phyloP scores from a whole-genome alignment of 2,113 vertebrate species.

The Eurypyga helias region DNA sequence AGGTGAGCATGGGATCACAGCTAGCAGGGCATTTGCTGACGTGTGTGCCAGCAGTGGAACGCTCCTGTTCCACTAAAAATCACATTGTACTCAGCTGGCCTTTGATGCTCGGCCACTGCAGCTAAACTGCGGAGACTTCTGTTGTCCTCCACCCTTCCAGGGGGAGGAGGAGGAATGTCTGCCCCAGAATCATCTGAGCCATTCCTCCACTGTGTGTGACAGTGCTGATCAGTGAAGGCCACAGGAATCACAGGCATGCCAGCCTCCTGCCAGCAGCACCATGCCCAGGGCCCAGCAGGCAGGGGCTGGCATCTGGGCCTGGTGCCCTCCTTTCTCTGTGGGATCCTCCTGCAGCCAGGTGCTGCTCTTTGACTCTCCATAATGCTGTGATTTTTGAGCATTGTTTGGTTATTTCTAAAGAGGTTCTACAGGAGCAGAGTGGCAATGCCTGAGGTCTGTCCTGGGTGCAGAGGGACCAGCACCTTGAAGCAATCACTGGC shows the following conservation, averaged over 20 bases:
- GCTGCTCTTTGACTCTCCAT: not conserved
- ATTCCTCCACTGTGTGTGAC: rapidly evolving
- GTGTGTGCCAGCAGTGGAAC: not conserved
- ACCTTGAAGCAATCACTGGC: rapidly evolving
- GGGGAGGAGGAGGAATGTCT: not conserved
- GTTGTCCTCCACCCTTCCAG: not conserved
- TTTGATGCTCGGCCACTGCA: not conserved
- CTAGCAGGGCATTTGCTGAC: not conserved
- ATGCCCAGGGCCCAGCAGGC: not conserved
- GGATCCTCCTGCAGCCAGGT: not conserved
- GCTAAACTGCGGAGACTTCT: not conserved
- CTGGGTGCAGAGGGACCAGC: not conserved
- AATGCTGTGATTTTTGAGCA: not conserved
- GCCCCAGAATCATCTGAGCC: not conserved
- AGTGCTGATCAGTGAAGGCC: not conserved
- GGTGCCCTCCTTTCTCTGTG: not conserved
- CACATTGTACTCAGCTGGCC: not conserved
- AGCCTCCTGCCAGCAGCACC: rapidly evolving
- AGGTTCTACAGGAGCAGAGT: not conserved
- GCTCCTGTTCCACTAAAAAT: not conserved
- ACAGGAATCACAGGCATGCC: rapidly evolving
- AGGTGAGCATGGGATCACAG: not conserved
- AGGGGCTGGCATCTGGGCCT: not conserved
- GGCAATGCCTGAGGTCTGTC: not conserved
- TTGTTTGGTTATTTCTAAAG: not conserved